These are phyloP conservation scores for Probosciger aterrimus DNA, from an alignment of 2,113 vertebrate genomes.

Conservation along the genomic window DNA sequence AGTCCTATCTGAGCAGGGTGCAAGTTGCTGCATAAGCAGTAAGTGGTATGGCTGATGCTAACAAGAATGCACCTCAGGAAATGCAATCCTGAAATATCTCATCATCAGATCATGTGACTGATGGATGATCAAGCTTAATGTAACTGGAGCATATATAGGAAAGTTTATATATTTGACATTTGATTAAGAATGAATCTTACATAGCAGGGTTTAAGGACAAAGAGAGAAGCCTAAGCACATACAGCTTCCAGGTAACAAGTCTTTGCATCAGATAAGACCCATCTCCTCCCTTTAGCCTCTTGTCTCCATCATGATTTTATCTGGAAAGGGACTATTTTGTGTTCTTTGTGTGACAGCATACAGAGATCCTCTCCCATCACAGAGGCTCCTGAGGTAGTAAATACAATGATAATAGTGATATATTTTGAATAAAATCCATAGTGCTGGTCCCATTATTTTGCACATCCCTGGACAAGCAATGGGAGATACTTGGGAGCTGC, in stretches of 20 bases:
- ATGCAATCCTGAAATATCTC: background rate
- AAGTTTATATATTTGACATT: background rate
- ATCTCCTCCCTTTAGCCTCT: background rate
- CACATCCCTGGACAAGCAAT: background rate
- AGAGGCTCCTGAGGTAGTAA: background rate
- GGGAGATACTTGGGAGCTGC: background rate
- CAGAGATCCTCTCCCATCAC: background rate
- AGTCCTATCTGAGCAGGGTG: background rate
- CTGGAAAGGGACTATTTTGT: background rate
- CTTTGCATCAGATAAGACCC: background rate
- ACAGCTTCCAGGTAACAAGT: background rate
- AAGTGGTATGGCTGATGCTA: background rate
- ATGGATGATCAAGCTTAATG: background rate
- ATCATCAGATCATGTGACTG: background rate
- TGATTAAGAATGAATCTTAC: background rate
- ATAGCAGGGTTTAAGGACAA: background rate
- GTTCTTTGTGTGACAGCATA: background rate
- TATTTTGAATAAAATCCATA: background rate
- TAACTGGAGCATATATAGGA: background rate
- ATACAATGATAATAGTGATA: background rate
- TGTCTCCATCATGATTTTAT: background rate
- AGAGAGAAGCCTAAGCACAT: background rate
- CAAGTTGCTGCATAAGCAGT: background rate
- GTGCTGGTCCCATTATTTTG: background rate
- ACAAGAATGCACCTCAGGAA: background rate